phyloP scores from a whole-genome alignment of 1,140 invertebrate genomes.

The Phocides pigmalion region DNA sequence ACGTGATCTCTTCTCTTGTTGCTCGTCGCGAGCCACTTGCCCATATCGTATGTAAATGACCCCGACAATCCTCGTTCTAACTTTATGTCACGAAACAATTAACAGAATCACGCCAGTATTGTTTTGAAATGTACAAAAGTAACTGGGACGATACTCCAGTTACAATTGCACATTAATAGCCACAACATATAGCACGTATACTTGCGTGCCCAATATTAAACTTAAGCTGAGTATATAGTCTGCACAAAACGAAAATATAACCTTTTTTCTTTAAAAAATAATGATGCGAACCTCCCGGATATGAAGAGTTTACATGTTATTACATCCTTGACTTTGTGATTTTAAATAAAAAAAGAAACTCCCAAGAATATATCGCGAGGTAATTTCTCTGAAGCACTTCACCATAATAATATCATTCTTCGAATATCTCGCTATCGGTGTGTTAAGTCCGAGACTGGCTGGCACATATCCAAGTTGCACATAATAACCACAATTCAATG shows the following conservation, averaged over 20 bases:
- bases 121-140: constrained; percentile 17
- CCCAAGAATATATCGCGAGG: constrained; percentile 47
- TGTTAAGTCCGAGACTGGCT: constrained; percentile 64
- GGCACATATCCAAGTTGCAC: constrained; percentile 80
- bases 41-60: constrained; percentile 76
- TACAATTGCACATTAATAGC: constrained; percentile 15
- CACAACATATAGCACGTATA: constrained; percentile 17
- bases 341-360: constrained; percentile 40
- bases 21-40: constrained; percentile 62
- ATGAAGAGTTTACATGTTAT: constrained; percentile 4
- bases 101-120: constrained; percentile 20
- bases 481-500: constrained; percentile 84
- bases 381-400: constrained; percentile 62
- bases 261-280: not conserved
- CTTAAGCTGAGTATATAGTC: constrained; percentile 1
- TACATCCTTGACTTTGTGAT: constrained; percentile 60
- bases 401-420: constrained; percentile 67
- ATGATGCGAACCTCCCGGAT: constrained; percentile 6
- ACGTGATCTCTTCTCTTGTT: constrained; percentile 75
- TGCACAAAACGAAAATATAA: constrained; percentile 2
- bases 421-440: constrained; percentile 77
- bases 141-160: constrained; percentile 10
- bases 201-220: constrained; percentile 17
- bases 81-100: constrained; percentile 39
- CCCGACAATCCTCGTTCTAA: constrained; percentile 61